Base-by-base conservation (phyloP, 2,113 vertebrate genomes). In the Aegithalos caudatus region DNA sequence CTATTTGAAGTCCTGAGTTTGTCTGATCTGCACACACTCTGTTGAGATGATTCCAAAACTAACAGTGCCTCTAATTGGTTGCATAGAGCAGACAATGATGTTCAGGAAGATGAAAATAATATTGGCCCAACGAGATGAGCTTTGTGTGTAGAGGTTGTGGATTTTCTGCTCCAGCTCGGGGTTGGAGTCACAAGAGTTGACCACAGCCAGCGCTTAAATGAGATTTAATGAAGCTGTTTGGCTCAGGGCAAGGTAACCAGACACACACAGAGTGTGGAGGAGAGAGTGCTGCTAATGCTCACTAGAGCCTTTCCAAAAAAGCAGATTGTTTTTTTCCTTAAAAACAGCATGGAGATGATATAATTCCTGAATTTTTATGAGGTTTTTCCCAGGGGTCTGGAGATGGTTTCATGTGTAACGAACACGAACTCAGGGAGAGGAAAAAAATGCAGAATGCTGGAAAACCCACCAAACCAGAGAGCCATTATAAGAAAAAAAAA, bases 291-390 rank as follows among this genome's bases (percentile, higher is more conserved):
- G 90, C 66, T 95, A 90, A 74, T 60, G 79, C 80, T 95, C 15
- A 0, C 60, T 71, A 86, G 51, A 96, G 64, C 18, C 92, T 92
- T 90, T 95, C 92, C 86, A 95, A 92, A 94, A 96, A 95, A 95
- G 88, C 86, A 92, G 92, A 84, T 95, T 96, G 80, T 70, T 90
- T 97, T 93, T 89, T 91, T 54, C 92, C 91, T 81, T 95, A 71
- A 95, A 96, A 96, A 81, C 91, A 91, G 71, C 69, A 57, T 90
- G 84, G 81, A 69, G 71, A 96, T 96, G 74, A 97, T 96, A 97
- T 88, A 96, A 94, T 94, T 92, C 79, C 84, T 94, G 91, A 86
- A 78, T 96, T 96, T 97, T 96, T 94, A 96, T 88, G 84, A 96
- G 90, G 62, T 88, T 85, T 92, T 94, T 92, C 94, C 86, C 95